Evolutionary conservation across 2,888 invertebrate genomes (phyloP), one percentile per base, ranked within the genome.

Genomic region (Neoaliturus tenellus): DNA sequence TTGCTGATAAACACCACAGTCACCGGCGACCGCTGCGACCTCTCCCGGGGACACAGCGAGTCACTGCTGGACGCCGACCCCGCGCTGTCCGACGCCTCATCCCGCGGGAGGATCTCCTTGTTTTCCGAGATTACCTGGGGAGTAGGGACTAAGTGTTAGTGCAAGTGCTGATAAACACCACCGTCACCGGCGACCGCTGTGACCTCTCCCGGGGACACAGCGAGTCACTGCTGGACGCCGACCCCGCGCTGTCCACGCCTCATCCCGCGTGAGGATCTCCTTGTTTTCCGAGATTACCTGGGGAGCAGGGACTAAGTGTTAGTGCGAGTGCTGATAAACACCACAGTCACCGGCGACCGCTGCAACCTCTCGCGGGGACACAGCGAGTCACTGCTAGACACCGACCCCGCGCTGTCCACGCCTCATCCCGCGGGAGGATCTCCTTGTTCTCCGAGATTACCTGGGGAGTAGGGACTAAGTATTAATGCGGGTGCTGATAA

Each of bases 361-460:
- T 35, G 33, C 35, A 39, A 23, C 33, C 51, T 51, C 17, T 41
- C 75, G 14, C 17, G 48, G 28, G 78, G 51, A 31, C 80, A 80
- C 31, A 67, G 67, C 6, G 67, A 67, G 67, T 67, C 67, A 20
- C 35, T 39, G 23, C 39, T 39, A 12, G 23, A 23, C 6, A 25
- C 67, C 8, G 4, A 35, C 1, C 39, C 20, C 8, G 35, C 71
- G 2, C 23, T 39, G 23, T 71, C 71, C 1, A 20, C 67, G 33
- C 67, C 31, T 71, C 71, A 35, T 39, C 39, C 6, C 20, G 62
- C 2, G 39, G 41, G 23, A 35, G 71, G 25, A 75, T 41, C 28
- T 75, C 73, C 73, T 75, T 75, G 73, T 41, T 75, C 44, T 75
- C 73, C 23, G 73, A 75, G 73, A 75, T 75, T 14, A 75, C 73